Evolutionary conservation across 1,140 invertebrate genomes (phyloP), one percentile per base, ranked within the genome.

Genomic region (Delia radicum): DNA sequence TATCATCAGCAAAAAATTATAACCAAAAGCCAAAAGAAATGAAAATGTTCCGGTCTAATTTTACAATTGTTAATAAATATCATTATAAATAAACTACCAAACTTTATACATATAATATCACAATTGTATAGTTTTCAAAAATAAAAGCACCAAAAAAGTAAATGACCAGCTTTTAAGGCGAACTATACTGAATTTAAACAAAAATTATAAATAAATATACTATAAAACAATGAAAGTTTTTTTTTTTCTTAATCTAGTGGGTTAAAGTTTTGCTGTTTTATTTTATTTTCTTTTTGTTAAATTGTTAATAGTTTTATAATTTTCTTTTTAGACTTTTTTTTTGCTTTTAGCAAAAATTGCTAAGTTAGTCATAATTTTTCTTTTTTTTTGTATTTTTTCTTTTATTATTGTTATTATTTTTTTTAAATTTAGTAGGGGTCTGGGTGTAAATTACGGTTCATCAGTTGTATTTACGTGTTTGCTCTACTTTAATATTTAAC

Each of bases 41-140:
- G 37, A 69, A 33, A 55, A 76, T 63, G 61, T 76, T 76, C 61
- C 73, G 75, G 75, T 76, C 75, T 37, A 76, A 74, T 76, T 76
- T 76, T 33, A 74, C 65, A 74, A 76, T 74, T 76, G 73, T 74
- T 76, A 76, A 76, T 76, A 76, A 76, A 76, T 76, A 73, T 61
- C 26, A 69, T 69, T 69, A 69, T 21, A 33, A 27, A 33, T 67
- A 67, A 55, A 55, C 48, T 55, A n/a, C 29, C n/a, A 69, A 69
- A 33, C n/a, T n/a, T n/a, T n/a, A n/a, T n/a, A n/a, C 29, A 69
- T n/a, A 69, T 21, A 67, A 69, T 21, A 24, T 21, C n/a, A 69
- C 33, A 69, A 69, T 69, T 69, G 29, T 69, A 69, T 65, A 12
- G 48, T 55, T 6, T 37, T 18, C 6, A 31, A 37, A 27, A 69